These are phyloP conservation scores for Calliphora vicina DNA, from an alignment of 1,140 invertebrate species.

Conservation along the genomic window DNA sequence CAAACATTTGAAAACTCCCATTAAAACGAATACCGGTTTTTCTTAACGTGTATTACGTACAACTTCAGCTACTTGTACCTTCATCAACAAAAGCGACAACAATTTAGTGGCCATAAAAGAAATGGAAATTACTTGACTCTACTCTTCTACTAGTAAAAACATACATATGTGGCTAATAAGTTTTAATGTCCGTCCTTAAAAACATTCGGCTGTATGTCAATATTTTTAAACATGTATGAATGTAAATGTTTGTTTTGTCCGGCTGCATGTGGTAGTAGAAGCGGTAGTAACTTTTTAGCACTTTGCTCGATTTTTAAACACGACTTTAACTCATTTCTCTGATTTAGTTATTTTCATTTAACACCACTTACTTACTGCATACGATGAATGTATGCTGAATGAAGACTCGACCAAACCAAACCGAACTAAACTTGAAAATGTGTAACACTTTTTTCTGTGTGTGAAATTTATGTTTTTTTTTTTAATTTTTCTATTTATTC, in stretches of 20 bases:
- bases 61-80: too few relatives aligned
- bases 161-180: not conserved
- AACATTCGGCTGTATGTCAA: not conserved
- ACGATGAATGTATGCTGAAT: not conserved
- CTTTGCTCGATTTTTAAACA: slow-evolving; percentile 41
- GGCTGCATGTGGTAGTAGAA: not conserved
- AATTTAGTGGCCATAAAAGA: slow-evolving; percentile 18
- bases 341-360: not conserved
- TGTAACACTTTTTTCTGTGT: slow-evolving; percentile 24
- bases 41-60: too few relatives aligned
- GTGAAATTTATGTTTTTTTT: slow-evolving; percentile 19
- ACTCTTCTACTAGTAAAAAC: not conserved
- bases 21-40: too few relatives aligned
- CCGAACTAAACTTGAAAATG: slow-evolving; percentile 28
- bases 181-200: not conserved
- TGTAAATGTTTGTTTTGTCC: not conserved
- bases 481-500: not conserved
- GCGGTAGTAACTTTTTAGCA: slow-evolving; percentile 37
- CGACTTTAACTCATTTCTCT: slow-evolving; percentile 28
- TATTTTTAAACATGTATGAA: not conserved
- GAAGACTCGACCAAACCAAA: slow-evolving; percentile 20
- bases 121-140: not conserved
- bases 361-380: too few relatives aligned
- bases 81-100: too few relatives aligned
- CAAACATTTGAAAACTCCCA: too few relatives aligned